Conservation (phyloP, 2,113 vertebrate genomes). For the Pseudorhombus dupliciocellatus region DNA sequence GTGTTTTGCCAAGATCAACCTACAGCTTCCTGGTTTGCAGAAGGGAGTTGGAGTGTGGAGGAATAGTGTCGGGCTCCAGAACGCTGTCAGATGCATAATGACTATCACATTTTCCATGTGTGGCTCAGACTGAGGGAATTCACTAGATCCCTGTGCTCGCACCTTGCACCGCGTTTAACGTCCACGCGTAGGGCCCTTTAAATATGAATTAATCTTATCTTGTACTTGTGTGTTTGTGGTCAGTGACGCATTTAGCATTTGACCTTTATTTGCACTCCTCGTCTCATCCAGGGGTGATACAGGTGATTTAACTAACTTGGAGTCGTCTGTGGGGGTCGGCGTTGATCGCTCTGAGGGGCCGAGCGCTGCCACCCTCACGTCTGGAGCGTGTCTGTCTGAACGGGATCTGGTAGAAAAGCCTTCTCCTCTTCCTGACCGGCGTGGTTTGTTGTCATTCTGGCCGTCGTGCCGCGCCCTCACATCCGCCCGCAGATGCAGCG, state of each 20-base stretch:
- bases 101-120: conserved; percentile 83
- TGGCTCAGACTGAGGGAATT: conserved; percentile 41
- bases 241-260: too few relatives aligned
- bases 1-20: conserved; percentile 89
- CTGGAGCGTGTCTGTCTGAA: conserved; percentile 52
- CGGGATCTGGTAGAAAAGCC: conserved; percentile 8
- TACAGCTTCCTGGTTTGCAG: conserved; percentile 88
- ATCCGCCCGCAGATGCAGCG: conserved; percentile 50
- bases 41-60: conserved; percentile 79
- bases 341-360: conserved; percentile 47
- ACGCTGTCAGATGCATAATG: conserved; percentile 85
- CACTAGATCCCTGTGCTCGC: conserved; percentile 43
- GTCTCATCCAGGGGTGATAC: too few relatives aligned
- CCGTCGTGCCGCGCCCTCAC: conserved; percentile 45
- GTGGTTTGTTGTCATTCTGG: conserved; percentile 45
- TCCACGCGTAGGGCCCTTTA: conserved; percentile 24
- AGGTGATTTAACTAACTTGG: conserved; percentile 14
- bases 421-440: conserved; percentile 43
- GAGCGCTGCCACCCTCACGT: conserved; percentile 45
- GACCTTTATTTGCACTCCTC: neutral
- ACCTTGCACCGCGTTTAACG: conserved; percentile 23
- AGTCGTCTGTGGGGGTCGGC: conserved; percentile 40
- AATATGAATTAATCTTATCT: neutral
- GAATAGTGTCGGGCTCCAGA: conserved; percentile 74
- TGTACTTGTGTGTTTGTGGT: conserved; percentile 21